phyloP scores from a whole-genome alignment of 1,140 invertebrate genomes.

The Ceratitis capitata region DNA sequence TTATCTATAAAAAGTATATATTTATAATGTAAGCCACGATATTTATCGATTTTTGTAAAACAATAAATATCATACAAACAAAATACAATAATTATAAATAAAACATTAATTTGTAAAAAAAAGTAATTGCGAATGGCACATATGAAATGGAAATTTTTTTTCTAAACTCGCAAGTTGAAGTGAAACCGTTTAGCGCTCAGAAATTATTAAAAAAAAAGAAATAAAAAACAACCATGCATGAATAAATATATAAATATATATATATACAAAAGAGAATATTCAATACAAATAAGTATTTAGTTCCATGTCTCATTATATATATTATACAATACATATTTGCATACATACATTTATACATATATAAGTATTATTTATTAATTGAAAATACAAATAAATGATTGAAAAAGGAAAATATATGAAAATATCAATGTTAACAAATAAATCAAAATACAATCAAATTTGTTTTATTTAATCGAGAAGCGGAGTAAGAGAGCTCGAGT shows the following conservation, averaged over 20 bases:
- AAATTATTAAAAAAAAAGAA: neutral
- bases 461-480: no score
- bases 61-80: no score
- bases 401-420: neutral
- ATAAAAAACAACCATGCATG: neutral
- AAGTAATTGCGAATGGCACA: neutral
- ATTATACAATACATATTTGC: neutral
- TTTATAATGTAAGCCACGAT: no score
- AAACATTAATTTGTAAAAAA: neutral
- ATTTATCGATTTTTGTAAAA: no score
- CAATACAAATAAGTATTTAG: neutral
- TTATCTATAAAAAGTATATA: no score
- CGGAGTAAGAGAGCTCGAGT: no score
- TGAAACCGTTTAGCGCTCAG: neutral
- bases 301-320: neutral
- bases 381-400: neutral
- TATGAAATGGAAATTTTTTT: neutral
- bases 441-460: no score
- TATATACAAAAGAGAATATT: neutral
- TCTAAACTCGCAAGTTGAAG: neutral
- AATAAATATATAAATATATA: neutral
- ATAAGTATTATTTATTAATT: no score
- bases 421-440: constrained; percentile 10
- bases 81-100: no score
- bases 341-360: no score